Percentiles rank a stretch among this genome's conserved stretches.
These are phyloP conservation scores for Cotesia glomerata DNA, from an alignment of 1,140 invertebrate species.

Conservation along the genomic window DNA sequence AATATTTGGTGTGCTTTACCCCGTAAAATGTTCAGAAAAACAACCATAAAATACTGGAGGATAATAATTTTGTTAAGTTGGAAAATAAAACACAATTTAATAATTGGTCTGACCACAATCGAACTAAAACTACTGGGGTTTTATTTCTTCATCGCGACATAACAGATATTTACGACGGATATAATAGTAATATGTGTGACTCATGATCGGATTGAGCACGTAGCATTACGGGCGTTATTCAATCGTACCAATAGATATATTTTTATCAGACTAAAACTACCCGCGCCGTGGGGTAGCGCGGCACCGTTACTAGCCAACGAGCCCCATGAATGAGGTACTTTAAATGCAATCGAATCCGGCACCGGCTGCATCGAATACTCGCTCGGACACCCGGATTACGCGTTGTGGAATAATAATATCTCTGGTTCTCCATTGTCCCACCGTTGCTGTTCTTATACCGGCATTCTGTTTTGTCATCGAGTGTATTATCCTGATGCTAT, in stretches of 20 bases:
- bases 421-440: conserved; percentile 23
- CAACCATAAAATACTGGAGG: too few species aligned
- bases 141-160: not conserved
- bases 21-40: too few species aligned
- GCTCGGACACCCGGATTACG: conserved; percentile 38
- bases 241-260: conserved; percentile 20
- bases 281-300: not conserved
- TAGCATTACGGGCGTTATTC: not conserved
- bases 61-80: too few species aligned
- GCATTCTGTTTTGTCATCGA: not conserved
- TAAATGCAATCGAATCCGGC: conserved; percentile 47
- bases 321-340: conserved; percentile 43
- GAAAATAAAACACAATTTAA: too few species aligned
- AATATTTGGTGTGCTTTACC: too few species aligned
- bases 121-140: not conserved
- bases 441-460: not conserved
- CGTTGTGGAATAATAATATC: conserved; percentile 49
- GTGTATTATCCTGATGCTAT: conserved; percentile 1
- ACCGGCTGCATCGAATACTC: conserved; percentile 46
- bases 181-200: conserved; percentile 9
- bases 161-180: not conserved
- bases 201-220: conserved; percentile 26
- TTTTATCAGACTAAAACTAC: conserved; percentile 7
- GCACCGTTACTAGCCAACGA: not conserved
- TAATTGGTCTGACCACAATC: too few species aligned